Base-by-base conservation (phyloP, 2,888 invertebrate species). In the Ligdia adustata region DNA sequence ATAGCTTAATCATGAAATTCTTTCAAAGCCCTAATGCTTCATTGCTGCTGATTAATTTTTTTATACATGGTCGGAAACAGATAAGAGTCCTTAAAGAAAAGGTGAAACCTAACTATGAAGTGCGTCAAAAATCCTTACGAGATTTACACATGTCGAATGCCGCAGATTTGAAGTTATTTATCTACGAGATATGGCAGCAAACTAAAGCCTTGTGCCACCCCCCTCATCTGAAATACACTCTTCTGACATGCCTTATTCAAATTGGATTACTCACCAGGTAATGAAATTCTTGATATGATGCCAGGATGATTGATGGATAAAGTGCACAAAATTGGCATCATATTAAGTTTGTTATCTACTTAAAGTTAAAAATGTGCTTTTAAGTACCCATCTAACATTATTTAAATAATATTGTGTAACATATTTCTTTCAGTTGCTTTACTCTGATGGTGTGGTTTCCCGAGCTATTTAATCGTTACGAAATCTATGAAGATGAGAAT, bases 381-480 rank as follows among this genome's bases (percentile, higher is more conserved):
- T n/a, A n/a, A n/a, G n/a, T n/a, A 33, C 37, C 29, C 16, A 38
- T 33, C 34, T 28, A 20, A 29, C 37, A 26, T 14, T 20, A 28
- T 18, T 18, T 34, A 27, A 39, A 27, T 28, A 22, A 34, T 27
- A 13, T 12, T 22, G 28, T 29, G 34, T 41, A 34, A 11, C 34
- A 9, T 14, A 14, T 42, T 31, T 38, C 0, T 65, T 69, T n/a
- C 86, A 97, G 97, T 72, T 97, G 97, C 84, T 97, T 97, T 79
- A 97, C 97, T 4, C 85, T 97, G 28, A 97, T 96, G 95, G 93
- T 97, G 76, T 97, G 97, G 97, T 97, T 97, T 84, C 97, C 97
- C 7, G 97, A 97, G 79, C 82, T 97, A 64, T 97, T 97, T 85
- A 93, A 93, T 79, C 94, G 97, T 40, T 95, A 95, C 79, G 95